Evolutionary conservation across 64 coral and sea anemone genomes (phyloP).

Genomic region (Pocillopora damicornis): DNA sequence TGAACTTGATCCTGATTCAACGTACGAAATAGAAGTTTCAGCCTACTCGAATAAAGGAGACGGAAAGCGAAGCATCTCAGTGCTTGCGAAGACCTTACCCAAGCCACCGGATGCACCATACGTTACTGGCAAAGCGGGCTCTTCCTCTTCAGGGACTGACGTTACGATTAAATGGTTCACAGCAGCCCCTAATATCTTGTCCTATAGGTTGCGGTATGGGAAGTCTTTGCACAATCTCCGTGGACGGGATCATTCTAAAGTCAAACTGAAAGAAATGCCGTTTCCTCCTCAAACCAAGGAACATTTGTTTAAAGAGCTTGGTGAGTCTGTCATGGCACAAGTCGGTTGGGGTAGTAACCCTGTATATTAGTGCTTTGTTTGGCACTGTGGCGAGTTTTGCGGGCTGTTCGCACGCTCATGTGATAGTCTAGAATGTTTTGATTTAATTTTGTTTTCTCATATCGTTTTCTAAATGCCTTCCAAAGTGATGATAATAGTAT

Average conservation of each 20-base stretch:
- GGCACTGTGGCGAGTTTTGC: too few species aligned
- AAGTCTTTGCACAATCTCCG: constrained; percentile 55
- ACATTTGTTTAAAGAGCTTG: constrained; percentile 49
- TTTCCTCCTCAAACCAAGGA: constrained; percentile 26
- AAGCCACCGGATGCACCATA: constrained; percentile 56
- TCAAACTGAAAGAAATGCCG: constrained; percentile 64
- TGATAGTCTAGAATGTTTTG: too few species aligned
- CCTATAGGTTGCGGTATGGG: constrained; percentile 63
- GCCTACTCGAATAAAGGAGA: constrained; percentile 85
- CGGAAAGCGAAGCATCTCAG: constrained; percentile 56
- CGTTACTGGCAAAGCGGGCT: constrained; percentile 19
- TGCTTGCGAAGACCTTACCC: constrained; percentile 56
- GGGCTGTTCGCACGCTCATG: too few species aligned
- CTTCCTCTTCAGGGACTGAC: neutral
- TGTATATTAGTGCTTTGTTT: too few species aligned
- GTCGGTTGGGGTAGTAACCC: too few species aligned
- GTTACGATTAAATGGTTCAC: constrained; percentile 70
- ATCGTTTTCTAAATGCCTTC: too few species aligned
- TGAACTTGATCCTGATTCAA: constrained; percentile 66
- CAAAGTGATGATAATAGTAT: too few species aligned
- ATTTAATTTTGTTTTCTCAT: too few species aligned
- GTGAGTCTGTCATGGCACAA: neutral
- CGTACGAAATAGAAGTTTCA: constrained; percentile 74
- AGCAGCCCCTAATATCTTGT: constrained; percentile 37
- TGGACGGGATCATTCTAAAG: constrained; percentile 19